These are phyloP conservation scores for Acanthurus leucopareius DNA, from an alignment of 2,797 vertebrate genomes.

Conservation along the genomic window DNA sequence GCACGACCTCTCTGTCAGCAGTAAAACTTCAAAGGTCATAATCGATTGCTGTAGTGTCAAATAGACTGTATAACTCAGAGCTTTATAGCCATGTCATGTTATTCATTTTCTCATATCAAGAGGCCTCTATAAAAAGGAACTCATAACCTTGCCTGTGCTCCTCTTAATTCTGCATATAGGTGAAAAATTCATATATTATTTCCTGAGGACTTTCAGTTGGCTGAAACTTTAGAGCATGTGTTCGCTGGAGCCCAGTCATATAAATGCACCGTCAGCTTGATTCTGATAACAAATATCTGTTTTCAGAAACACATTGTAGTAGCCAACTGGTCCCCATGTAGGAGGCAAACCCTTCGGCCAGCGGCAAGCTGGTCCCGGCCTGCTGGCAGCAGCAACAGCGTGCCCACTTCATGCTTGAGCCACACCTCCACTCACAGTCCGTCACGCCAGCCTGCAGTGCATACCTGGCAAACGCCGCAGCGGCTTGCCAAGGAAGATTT, in stretches of 20 bases:
- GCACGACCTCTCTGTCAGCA: conserved; percentile 38
- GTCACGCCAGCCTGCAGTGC: conserved; percentile 89
- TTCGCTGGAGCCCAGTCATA: conserved; percentile 29
- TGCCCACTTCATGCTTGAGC: conserved; percentile 87
- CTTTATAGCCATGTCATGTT: conserved; percentile 38
- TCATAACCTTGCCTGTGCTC: conserved; percentile 50
- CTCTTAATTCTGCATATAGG: conserved; percentile 2
- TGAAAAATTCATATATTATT: neutral
- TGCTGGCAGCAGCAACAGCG: conserved; percentile 83
- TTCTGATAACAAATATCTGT: conserved; percentile 79
- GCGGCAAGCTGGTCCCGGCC: conserved; percentile 88
- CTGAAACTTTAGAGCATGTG: conserved; percentile 9
- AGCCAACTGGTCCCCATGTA: conserved; percentile 90
- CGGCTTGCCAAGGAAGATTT: conserved; percentile 93
- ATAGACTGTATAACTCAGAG: conserved; percentile 37
- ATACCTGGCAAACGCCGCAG: conserved; percentile 88
- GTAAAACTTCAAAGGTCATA: conserved; percentile 67
- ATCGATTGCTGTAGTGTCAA: conserved; percentile 40
- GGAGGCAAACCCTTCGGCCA: conserved; percentile 91
- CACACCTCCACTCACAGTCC: conserved; percentile 86
- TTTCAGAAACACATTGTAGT: conserved; percentile 80
- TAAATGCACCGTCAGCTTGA: conserved; percentile 76
- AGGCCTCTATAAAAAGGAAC: conserved; percentile 32
- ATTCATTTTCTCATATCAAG: conserved; percentile 47
- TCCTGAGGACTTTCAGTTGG: neutral